Evolutionary conservation across 2,797 vertebrate genomes (phyloP).

Genomic region (Crypturellus tataupa): DNA sequence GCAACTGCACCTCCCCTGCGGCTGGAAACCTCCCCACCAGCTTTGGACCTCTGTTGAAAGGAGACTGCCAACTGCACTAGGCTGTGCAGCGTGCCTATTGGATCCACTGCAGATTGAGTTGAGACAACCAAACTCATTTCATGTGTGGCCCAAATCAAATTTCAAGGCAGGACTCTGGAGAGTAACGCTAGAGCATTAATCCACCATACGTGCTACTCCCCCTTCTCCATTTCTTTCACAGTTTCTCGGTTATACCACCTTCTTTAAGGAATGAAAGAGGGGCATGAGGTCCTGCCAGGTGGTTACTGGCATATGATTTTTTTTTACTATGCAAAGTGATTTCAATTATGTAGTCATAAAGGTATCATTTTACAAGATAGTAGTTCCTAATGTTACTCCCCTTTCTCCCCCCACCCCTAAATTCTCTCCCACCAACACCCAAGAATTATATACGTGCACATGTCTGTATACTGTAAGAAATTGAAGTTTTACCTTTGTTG

Average conservation of each 20-base stretch:
- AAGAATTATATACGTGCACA: background rate
- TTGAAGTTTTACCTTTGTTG: background rate
- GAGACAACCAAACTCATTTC: constrained; percentile 49
- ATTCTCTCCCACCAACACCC: background rate
- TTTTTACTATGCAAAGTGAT: constrained; percentile 61
- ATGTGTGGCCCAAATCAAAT: constrained; percentile 13
- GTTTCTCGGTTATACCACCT: constrained; percentile 61
- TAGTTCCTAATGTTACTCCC: background rate
- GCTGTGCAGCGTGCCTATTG: background rate
- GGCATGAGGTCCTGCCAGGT: constrained; percentile 43
- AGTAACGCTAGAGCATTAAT: constrained; percentile 36
- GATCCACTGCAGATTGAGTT: background rate
- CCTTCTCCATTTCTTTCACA: constrained; percentile 43
- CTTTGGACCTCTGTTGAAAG: background rate
- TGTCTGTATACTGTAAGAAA: background rate
- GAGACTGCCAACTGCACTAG: background rate
- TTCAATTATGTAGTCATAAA: constrained; percentile 61
- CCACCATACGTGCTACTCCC: background rate
- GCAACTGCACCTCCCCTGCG: constrained; percentile 3
- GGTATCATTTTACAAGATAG: constrained; percentile 44
- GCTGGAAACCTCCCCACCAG: background rate
- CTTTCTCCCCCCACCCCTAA: background rate
- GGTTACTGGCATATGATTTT: constrained; percentile 49
- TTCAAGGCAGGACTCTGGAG: constrained; percentile 17
- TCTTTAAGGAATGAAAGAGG: constrained; percentile 43